These are phyloP conservation scores for Caenorhabditis drosophilae DNA, from an alignment of 2,888 invertebrate genomes.

Conservation along the genomic window DNA sequence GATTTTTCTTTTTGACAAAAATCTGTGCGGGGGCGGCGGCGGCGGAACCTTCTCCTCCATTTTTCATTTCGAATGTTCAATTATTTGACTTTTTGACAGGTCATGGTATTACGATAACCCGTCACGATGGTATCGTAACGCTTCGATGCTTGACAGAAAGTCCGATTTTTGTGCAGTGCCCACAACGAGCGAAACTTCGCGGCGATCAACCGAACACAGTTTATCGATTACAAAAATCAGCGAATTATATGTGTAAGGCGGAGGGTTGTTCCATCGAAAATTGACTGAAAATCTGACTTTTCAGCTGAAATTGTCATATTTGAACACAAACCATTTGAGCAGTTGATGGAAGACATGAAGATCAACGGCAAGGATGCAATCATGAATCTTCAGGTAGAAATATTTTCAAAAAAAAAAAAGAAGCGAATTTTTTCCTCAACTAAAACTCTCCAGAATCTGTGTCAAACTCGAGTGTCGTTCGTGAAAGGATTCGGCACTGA, in stretches of 20 bases:
- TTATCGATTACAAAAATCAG: constrained; percentile 3
- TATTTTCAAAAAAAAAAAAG: too few species aligned
- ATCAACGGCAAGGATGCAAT: too few species aligned
- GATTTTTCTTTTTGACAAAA: too few species aligned
- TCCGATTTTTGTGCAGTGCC: constrained; percentile 10
- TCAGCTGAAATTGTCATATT: constrained; percentile 1
- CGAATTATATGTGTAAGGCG: not conserved
- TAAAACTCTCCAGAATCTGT: not conserved
- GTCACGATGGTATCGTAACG: not conserved
- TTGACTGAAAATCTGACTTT: not conserved
- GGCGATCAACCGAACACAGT: not conserved
- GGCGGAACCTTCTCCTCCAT: too few species aligned
- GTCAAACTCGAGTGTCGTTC: constrained; percentile 88
- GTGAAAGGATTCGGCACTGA: constrained; percentile 99
- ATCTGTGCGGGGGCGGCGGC: too few species aligned
- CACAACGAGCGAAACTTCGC: not conserved
- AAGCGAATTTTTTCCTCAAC: too few species aligned
- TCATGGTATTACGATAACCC: not conserved
- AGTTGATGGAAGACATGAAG: not conserved
- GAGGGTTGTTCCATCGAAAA: constrained; percentile 1
- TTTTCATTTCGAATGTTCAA: too few species aligned
- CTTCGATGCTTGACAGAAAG: constrained; percentile 5
- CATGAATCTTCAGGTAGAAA: too few species aligned
- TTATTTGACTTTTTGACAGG: too few species aligned
- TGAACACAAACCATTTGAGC: not conserved